Percentiles rank a stretch among this genome's conserved stretches.
Evolutionary conservation across 2,113 vertebrate genomes (phyloP).

Genomic region (Halichoerus grypus): DNA sequence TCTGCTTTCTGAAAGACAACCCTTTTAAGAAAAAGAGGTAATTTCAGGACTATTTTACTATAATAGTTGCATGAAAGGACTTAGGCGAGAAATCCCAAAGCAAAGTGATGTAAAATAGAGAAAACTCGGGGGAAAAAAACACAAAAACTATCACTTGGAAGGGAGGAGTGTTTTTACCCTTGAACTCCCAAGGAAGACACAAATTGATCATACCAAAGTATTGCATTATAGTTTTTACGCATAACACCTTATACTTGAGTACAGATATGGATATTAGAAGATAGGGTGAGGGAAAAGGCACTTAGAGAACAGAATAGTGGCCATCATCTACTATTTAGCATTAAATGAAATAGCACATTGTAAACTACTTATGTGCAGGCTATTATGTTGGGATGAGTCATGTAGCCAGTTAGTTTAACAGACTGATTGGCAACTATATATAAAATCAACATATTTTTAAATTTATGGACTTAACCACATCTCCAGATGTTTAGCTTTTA

Average conservation of each 20-base stretch:
- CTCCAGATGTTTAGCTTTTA: conserved; percentile 1
- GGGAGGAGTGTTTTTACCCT: background rate
- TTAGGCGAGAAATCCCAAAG: background rate
- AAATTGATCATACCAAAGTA: background rate
- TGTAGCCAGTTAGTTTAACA: background rate
- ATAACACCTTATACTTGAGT: too few relatives aligned
- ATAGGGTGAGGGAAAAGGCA: background rate
- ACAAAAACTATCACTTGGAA: background rate
- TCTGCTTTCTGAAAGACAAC: background rate
- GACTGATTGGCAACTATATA: background rate
- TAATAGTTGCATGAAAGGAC: background rate
- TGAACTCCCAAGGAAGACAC: background rate
- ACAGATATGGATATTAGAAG: background rate
- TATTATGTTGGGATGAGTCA: background rate
- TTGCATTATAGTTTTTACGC: background rate
- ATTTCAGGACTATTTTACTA: background rate
- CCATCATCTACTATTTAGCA: background rate
- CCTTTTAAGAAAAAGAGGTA: background rate
- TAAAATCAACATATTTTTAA: background rate
- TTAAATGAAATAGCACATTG: background rate
- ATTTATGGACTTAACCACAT: background rate
- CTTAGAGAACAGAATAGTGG: background rate
- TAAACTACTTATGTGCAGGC: background rate
- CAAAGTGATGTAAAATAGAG: background rate
- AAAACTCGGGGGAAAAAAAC: background rate